phyloP scores from a whole-genome alignment of 2,888 invertebrate species.

The Dendrolimus pini region DNA sequence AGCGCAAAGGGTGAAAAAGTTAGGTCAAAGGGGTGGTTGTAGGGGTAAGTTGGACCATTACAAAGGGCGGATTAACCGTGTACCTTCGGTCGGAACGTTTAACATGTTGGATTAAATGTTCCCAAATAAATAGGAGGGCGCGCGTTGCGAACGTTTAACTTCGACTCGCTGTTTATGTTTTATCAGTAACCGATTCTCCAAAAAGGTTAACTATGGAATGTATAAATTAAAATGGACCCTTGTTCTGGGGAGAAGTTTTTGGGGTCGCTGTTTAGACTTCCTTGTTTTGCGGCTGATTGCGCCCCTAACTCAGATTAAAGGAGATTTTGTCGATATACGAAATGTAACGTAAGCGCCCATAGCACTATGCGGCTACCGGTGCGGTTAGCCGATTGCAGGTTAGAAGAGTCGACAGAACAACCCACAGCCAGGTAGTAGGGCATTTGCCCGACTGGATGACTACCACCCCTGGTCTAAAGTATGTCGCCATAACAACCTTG shows the following conservation, averaged over 20 bases:
- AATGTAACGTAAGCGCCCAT: too few relatives aligned
- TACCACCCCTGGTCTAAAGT: too few relatives aligned
- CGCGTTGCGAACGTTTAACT: slow-evolving; percentile 2
- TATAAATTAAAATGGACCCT: background rate
- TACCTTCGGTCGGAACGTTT: slow-evolving; percentile 22
- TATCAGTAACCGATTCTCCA: background rate
- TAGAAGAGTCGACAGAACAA: too few relatives aligned
- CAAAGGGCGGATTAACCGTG: slow-evolving; percentile 40
- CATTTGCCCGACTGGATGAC: too few relatives aligned
- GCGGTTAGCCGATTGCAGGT: too few relatives aligned
- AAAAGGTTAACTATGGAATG: background rate
- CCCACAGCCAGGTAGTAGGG: too few relatives aligned
- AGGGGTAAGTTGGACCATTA: slow-evolving; percentile 34
- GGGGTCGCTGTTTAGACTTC: background rate
- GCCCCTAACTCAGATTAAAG: too few relatives aligned
- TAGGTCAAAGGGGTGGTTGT: slow-evolving; percentile 22
- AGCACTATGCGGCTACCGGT: too few relatives aligned
- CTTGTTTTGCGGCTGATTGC: too few relatives aligned
- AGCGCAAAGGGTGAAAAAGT: slow-evolving; percentile 20
- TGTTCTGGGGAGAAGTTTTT: background rate
- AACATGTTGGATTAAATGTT: slow-evolving; percentile 1
- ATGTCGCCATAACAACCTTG: too few relatives aligned
- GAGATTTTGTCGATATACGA: too few relatives aligned
- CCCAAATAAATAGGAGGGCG: slow-evolving; percentile 6
- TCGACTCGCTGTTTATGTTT: background rate